Evolutionary conservation across 2,888 invertebrate genomes (phyloP).

Genomic region (Cataglyphis cursor): DNA sequence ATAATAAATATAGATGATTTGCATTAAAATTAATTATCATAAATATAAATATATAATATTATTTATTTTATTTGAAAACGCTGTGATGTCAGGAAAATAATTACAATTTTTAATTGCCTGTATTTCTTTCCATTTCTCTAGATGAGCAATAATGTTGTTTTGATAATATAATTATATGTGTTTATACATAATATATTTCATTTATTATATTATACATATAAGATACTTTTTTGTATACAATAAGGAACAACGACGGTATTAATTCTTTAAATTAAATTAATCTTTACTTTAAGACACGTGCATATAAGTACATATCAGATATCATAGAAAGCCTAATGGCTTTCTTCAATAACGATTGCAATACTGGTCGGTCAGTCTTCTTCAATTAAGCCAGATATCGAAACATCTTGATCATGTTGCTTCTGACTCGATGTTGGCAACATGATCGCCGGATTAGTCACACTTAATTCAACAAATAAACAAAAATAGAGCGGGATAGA

Average conservation of each 20-base stretch:
- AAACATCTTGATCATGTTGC: conserved; percentile 37
- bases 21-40: not conserved
- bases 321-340: conserved; percentile 6
- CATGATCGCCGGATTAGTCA: conserved; percentile 16
- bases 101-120: not conserved
- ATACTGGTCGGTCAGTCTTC: not conserved
- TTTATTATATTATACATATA: not conserved
- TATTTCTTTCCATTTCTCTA: conserved; percentile 8
- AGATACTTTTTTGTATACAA: not conserved
- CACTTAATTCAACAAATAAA: conserved; percentile 26
- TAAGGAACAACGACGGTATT: not conserved
- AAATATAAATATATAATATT: not conserved
- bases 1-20: not conserved
- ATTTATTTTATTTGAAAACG: not conserved
- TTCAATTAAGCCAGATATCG: conserved; percentile 19
- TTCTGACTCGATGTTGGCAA: conserved; percentile 20
- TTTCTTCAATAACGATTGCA: conserved; percentile 3
- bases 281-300: not conserved
- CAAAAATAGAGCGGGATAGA: conserved; percentile 31
- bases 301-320: conserved; percentile 1
- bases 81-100: not conserved
- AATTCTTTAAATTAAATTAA: conserved; percentile 9
- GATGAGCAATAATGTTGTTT: conserved; percentile 1
- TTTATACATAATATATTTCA: not conserved
- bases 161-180: not conserved